Base-by-base conservation (phyloP, 2,888 invertebrate genomes). In the Rosalia funebris region DNA sequence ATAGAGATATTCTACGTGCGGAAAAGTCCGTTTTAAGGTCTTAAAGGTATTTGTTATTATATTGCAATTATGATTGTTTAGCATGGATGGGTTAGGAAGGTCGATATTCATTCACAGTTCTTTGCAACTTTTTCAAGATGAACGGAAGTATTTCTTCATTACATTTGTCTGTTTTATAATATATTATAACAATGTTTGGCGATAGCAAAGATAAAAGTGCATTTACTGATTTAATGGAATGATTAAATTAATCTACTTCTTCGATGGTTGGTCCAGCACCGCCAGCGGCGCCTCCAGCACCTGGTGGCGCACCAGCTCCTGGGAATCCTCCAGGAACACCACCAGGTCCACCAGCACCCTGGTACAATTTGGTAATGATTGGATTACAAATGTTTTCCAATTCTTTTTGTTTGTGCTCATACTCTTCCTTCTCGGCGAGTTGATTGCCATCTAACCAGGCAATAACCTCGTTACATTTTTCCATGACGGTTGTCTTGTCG, bases 391-490 rank as follows among this genome's bases (percentile, higher is more conserved):
- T 85, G 59, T 87, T 86, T 83, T 97, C 96, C 75, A 97, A 81
- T 82, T 97, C 96, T 83, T 97, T 97, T 83, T 95, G 95, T 81
- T 96, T 94, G 83, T 95, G 91, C 79, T 95, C 95, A 75, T 92
- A 96, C 82, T 96, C 96, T 77, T 96, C 95, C 82, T 95, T 95
- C 70, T 96, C 96, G 32, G 95, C 96, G 74, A 94, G 84, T 82
- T 92, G 91, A 80, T 92, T 92, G 42, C 90, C 83, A 83, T 91
- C 92, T 73, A 92, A 84, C 92, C 92, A 92, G 73, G 91, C 90
- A 80, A 95, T 91, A 62, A 92, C 91, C 77, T 95, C 94, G 73
- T 93, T 92, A 84, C 94, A 94, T 81, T 94, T 94, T 77, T 94
- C 93, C 75, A 90, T 79, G 75, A 95, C 92, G 46, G 84, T 87